Evolutionary conservation across 2,888 invertebrate species (phyloP).

Genomic region (Acrobeloides nanus): DNA sequence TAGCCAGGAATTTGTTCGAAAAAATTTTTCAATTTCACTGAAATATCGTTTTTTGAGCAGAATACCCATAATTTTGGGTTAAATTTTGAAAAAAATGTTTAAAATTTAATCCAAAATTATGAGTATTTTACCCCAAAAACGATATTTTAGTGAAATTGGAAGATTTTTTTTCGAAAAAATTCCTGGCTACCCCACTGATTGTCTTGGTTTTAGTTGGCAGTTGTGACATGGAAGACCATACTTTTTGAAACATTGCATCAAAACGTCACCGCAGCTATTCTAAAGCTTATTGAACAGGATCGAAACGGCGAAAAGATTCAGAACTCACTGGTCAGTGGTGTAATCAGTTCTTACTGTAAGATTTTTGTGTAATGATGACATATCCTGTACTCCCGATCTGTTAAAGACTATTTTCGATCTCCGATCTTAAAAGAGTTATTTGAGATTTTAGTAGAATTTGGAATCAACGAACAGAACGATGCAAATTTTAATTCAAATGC

Average conservation of each 20-base stretch:
- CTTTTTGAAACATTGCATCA: slow-evolving; percentile 85
- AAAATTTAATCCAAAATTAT: no score
- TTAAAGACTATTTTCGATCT: no score
- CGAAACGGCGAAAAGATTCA: slow-evolving; percentile 93
- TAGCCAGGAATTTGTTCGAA: no score
- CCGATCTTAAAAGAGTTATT: no score
- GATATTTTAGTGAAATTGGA: slow-evolving; percentile 1
- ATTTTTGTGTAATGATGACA: no score
- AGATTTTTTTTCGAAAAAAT: no score
- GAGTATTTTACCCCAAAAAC: neutral
- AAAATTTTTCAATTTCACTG: no score
- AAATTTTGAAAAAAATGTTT: no score
- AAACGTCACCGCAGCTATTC: slow-evolving; percentile 83
- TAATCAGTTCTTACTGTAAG: slow-evolving; percentile 95
- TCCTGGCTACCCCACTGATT: no score
- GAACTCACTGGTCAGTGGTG: slow-evolving; percentile 87
- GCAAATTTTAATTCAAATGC: slow-evolving; percentile 2
- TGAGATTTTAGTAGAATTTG: no score
- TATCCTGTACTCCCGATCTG: no score
- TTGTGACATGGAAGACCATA: slow-evolving; percentile 94
- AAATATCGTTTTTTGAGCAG: neutral
- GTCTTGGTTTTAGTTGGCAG: slow-evolving; percentile 66
- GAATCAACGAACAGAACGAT: slow-evolving; percentile 69
- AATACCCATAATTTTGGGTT: slow-evolving; percentile 1
- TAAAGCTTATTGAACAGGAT: slow-evolving; percentile 90